Conservation (phyloP, 2,113 vertebrate species). For the Barnardius zonarius region DNA sequence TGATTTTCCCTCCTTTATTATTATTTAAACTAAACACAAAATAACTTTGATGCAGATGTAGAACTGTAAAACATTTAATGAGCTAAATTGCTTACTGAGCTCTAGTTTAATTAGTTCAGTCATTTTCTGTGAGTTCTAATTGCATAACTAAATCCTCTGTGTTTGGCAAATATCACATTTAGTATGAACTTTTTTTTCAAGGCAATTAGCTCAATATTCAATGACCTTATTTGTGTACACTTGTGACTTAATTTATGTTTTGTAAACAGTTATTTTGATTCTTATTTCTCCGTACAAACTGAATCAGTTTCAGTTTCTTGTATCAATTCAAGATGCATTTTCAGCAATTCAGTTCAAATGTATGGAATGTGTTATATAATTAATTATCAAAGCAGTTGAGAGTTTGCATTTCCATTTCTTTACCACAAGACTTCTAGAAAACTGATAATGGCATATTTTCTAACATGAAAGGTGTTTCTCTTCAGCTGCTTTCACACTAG, state of each 20-base stretch:
- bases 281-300: neutral
- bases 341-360: neutral
- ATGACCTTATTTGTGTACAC: slow-evolving; percentile 6
- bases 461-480: neutral
- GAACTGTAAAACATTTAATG: slow-evolving; percentile 62
- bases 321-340: neutral
- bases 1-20: slow-evolving; percentile 56
- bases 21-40: slow-evolving; percentile 69
- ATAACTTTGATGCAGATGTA: slow-evolving; percentile 61
- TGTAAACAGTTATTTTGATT: slow-evolving; percentile 18
- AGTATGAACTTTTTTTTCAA: slow-evolving; percentile 36
- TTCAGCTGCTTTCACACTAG: neutral
- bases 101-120: slow-evolving; percentile 66
- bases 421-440: neutral
- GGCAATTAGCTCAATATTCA: slow-evolving; percentile 27
- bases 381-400: neutral
- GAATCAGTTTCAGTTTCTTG: neutral
- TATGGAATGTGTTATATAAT: neutral
- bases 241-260: slow-evolving; percentile 38
- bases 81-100: slow-evolving; percentile 56
- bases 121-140: slow-evolving; percentile 65
- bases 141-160: slow-evolving; percentile 42
- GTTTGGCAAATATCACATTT: slow-evolving; percentile 48
- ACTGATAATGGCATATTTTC: neutral
- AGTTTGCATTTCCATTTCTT: neutral